These are phyloP conservation scores for Dicentrarchus labrax DNA, from an alignment of 2,113 vertebrate genomes.

Conservation along the genomic window DNA sequence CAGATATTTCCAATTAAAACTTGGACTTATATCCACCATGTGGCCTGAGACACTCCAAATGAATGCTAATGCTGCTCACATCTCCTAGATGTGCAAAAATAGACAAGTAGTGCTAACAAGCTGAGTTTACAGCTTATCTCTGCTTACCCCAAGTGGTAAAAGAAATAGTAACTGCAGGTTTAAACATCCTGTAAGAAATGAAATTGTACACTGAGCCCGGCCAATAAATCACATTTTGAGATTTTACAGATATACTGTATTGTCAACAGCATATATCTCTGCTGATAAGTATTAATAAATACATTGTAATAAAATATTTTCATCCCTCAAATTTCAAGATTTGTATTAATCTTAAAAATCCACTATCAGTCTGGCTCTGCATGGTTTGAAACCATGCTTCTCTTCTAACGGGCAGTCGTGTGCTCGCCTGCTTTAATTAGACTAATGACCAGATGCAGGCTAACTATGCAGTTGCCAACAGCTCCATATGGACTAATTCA, in stretches of 20 bases:
- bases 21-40: no score
- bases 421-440: slow-evolving; percentile 22
- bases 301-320: no score
- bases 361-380: background rate
- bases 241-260: background rate
- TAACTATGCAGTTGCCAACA: slow-evolving; percentile 11
- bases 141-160: background rate
- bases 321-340: background rate
- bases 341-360: background rate
- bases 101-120: no score
- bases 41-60: no score
- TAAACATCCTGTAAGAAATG: no score
- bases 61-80: no score
- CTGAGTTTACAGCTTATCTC: no score
- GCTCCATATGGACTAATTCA: slow-evolving; percentile 17
- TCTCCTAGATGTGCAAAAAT: no score
- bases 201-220: no score
- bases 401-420: background rate
- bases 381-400: background rate
- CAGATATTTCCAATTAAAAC: no score
- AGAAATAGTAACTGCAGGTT: background rate
- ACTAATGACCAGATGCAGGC: slow-evolving; percentile 31
- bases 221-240: background rate
- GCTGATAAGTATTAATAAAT: background rate
- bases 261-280: no score